phyloP scores from a whole-genome alignment of 2,797 vertebrate species.

The Enteromius mattozi region DNA sequence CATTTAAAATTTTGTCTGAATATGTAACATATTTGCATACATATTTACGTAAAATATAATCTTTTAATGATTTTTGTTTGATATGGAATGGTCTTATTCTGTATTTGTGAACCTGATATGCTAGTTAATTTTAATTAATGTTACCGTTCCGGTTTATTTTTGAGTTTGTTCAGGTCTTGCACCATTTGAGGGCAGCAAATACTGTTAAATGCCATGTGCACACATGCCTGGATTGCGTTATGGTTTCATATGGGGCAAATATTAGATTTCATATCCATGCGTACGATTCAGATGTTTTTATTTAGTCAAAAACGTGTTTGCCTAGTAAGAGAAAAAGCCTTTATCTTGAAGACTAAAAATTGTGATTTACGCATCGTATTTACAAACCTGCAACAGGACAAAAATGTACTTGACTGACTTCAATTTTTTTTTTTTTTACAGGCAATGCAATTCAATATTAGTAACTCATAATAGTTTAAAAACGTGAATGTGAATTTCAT shows the following conservation, averaged over 20 bases:
- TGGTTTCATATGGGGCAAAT: not conserved
- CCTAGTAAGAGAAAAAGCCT: not conserved
- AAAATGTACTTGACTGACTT: not conserved
- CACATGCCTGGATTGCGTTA: not conserved
- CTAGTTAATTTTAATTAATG: not conserved
- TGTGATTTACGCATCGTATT: not conserved
- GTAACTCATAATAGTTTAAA: not conserved
- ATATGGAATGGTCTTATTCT: not conserved
- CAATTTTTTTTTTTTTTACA: too few species aligned
- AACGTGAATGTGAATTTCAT: not conserved
- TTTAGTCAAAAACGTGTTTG: not conserved
- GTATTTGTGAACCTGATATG: not conserved
- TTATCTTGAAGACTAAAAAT: not conserved
- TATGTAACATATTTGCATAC: not conserved
- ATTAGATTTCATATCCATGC: not conserved
- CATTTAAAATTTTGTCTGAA: not conserved
- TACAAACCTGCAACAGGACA: not conserved
- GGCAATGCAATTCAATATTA: not conserved
- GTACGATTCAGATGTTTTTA: not conserved
- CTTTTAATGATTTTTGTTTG: not conserved
- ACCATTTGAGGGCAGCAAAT: conserved; percentile 49
- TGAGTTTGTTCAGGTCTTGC: not conserved
- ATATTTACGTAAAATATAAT: not conserved
- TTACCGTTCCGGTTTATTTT: not conserved
- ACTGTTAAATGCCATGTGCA: not conserved